Evolutionary conservation across 2,113 vertebrate genomes (phyloP).

Genomic region (Cromileptes altivelis): DNA sequence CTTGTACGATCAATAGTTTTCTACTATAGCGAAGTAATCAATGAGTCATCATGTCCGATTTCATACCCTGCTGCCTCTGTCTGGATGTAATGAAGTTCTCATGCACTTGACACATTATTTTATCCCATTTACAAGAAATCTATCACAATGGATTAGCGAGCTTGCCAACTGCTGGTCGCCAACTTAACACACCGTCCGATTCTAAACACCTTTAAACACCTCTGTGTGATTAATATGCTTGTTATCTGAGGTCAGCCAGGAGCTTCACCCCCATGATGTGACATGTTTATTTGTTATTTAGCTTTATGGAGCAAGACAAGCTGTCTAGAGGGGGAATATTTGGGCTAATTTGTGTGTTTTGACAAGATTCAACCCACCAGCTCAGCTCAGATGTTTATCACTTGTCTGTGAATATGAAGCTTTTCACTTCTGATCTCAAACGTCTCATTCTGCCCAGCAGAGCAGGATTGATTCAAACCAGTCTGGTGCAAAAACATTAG

Average conservation of each 20-base stretch:
- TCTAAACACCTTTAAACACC: not conserved
- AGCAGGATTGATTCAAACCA: conserved; percentile 41
- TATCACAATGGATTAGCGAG: conserved; percentile 52
- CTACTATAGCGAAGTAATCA: conserved; percentile 76
- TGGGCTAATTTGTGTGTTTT: not conserved
- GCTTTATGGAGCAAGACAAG: not conserved
- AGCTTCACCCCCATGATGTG: not conserved
- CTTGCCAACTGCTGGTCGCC: not conserved
- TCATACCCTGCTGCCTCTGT: conserved; percentile 82
- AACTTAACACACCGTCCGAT: not conserved
- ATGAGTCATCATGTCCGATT: conserved; percentile 87
- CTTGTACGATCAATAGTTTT: conserved; percentile 66
- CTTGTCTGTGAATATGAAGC: not conserved
- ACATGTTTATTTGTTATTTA: not conserved
- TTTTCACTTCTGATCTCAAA: conserved; percentile 28
- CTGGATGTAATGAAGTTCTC: conserved; percentile 69
- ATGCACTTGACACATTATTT: conserved; percentile 56
- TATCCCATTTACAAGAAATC: conserved; percentile 74
- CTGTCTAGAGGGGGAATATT: not conserved
- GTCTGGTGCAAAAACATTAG: conserved; percentile 35
- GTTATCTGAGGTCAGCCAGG: not conserved
- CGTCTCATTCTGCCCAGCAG: not conserved
- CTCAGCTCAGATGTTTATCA: not conserved
- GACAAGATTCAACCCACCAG: not conserved
- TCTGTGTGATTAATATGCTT: not conserved